Evolutionary conservation across 2,113 vertebrate species (phyloP).

Genomic region (Trogon surrucura): DNA sequence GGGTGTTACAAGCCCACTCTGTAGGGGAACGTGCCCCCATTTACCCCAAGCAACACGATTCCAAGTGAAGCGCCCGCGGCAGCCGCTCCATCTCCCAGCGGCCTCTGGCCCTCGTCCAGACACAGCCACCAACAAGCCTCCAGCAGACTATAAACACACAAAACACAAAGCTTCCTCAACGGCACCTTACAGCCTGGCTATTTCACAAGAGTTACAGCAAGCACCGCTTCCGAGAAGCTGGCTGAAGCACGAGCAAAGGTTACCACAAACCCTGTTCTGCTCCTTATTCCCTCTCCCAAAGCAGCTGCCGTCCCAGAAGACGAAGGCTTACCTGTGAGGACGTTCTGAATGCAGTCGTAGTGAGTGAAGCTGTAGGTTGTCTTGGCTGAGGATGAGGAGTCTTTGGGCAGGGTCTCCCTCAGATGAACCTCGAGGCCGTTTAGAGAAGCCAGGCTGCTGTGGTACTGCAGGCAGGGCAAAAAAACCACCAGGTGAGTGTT

Average conservation of each 20-base stretch:
- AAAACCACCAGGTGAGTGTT: too few species aligned
- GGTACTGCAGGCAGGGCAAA: conserved; percentile 77
- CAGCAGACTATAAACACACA: not conserved
- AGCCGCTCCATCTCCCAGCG: not conserved
- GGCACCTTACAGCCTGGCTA: not conserved
- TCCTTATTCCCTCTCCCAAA: accelerated
- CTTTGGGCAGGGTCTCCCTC: conserved; percentile 77
- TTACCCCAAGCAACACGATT: not conserved
- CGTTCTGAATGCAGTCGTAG: conserved; percentile 87
- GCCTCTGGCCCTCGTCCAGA: not conserved
- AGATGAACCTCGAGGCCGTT: conserved; percentile 96
- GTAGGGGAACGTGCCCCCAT: accelerated
- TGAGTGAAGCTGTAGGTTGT: conserved; percentile 85
- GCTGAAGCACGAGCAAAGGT: not conserved
- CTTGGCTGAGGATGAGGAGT: not conserved
- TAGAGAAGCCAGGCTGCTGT: conserved; percentile 93
- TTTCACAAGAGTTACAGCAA: not conserved
- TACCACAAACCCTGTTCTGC: not conserved
- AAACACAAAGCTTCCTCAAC: not conserved
- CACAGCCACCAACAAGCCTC: not conserved
- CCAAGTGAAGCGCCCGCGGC: not conserved
- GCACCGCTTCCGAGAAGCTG: not conserved
- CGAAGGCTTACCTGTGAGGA: conserved; percentile 79
- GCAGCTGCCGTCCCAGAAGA: not conserved
- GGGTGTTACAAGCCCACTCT: not conserved